These are phyloP conservation scores for Agelas oroides DNA, from an alignment of 37 sponge, comb jelly and placozoan species.

Conservation along the genomic window DNA sequence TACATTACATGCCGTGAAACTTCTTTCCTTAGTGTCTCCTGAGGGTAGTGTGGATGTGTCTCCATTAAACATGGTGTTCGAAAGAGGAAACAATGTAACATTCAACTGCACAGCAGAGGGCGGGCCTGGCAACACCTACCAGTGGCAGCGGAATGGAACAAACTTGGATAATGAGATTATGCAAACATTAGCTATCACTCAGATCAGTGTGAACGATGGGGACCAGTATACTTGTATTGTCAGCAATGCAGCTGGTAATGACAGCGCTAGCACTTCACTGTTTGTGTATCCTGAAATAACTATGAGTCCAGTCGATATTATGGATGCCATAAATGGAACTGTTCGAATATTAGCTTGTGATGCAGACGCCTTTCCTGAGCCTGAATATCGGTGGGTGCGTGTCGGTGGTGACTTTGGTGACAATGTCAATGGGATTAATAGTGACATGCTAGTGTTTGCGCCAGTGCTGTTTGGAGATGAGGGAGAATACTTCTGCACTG, in stretches of 20 bases:
- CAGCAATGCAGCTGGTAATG: constrained; percentile 38
- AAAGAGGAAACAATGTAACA: too few species aligned
- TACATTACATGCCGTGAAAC: too few species aligned
- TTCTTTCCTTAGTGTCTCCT: too few species aligned
- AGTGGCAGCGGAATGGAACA: constrained; percentile 7
- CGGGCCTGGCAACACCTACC: too few species aligned
- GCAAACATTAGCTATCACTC: not conserved
- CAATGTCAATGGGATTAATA: too few species aligned
- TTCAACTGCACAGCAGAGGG: too few species aligned
- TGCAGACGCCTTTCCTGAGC: constrained; percentile 29
- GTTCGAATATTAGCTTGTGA: not conserved
- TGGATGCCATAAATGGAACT: not conserved
- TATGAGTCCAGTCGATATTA: not conserved
- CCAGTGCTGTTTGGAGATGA: too few species aligned
- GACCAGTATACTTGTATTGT: constrained; percentile 55
- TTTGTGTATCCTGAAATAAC: not conserved
- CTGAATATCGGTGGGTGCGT: not conserved
- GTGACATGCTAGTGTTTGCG: too few species aligned
- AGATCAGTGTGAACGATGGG: constrained; percentile 19
- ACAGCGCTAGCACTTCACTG: not conserved
- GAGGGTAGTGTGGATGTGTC: too few species aligned
- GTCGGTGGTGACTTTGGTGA: not conserved
- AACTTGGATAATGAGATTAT: not conserved
- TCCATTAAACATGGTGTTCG: too few species aligned
- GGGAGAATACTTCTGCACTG: too few species aligned